phyloP scores from a whole-genome alignment of 2,888 invertebrate genomes.

The Ypsolopha scabrella region DNA sequence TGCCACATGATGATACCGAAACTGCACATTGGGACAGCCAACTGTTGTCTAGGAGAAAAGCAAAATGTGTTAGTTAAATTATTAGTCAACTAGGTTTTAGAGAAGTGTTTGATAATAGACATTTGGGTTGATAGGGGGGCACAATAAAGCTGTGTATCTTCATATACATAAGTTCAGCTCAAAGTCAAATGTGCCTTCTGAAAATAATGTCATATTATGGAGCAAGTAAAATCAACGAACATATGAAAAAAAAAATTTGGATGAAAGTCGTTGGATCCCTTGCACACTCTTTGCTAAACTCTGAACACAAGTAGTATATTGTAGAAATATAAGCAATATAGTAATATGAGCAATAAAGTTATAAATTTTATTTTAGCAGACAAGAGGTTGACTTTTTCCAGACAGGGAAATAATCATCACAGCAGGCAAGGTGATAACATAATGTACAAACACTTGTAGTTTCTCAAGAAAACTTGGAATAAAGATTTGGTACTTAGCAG shows the following conservation, averaged over 20 bases:
- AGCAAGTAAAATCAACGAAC: no score
- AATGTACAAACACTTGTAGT: background rate
- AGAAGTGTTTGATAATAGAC: background rate
- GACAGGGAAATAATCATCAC: background rate
- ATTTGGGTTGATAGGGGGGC: no score
- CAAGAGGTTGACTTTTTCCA: no score
- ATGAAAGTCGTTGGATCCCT: no score
- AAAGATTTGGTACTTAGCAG: background rate
- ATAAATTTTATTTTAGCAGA: background rate
- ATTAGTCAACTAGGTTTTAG: background rate
- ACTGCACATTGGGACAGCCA: conserved; percentile 57
- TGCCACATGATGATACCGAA: conserved; percentile 57
- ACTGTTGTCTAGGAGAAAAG: conserved; percentile 31
- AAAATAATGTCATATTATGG: background rate
- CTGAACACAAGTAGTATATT: no score
- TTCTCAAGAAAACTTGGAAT: background rate
- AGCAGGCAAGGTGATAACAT: background rate
- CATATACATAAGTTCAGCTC: background rate
- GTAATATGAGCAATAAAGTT: no score
- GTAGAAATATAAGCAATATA: no score
- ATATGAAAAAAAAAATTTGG: no score
- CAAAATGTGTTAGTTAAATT: background rate
- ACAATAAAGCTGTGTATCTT: no score
- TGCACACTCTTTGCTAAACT: no score
- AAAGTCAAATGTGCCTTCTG: background rate